Conservation (phyloP, 2,113 vertebrate genomes). For the Otis tarda region DNA sequence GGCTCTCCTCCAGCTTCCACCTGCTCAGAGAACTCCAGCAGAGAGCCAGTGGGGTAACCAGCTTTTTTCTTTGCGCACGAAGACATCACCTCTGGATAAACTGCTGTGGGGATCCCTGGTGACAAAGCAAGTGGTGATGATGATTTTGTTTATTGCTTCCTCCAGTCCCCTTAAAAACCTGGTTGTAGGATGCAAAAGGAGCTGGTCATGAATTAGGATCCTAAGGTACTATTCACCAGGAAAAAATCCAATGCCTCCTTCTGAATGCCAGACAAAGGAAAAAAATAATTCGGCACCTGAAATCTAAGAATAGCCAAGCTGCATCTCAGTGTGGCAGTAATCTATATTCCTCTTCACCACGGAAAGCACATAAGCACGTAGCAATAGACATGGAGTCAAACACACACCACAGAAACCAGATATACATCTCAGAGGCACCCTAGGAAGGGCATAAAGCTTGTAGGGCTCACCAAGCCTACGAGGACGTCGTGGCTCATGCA, state of each 20-base stretch:
- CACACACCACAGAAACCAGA: neutral
- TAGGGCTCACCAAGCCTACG: neutral
- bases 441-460: neutral
- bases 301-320: neutral
- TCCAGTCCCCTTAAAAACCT: neutral
- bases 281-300: neutral
- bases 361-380: neutral
- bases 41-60: neutral
- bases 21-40: rapidly evolving
- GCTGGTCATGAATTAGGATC: neutral
- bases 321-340: neutral
- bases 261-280: neutral
- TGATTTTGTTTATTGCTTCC: neutral
- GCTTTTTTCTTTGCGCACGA: neutral
- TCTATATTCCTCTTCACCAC: rapidly evolving
- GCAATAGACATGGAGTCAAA: neutral
- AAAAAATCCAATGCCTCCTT: neutral
- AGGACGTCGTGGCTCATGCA: rapidly evolving
- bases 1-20: neutral
- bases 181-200: neutral
- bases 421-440: neutral
- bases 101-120: neutral
- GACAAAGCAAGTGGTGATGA: neutral
- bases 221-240: neutral
- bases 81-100: neutral